Evolutionary conservation across 2,888 invertebrate species (phyloP).

Genomic region (Caenorhabditis sp.): DNA sequence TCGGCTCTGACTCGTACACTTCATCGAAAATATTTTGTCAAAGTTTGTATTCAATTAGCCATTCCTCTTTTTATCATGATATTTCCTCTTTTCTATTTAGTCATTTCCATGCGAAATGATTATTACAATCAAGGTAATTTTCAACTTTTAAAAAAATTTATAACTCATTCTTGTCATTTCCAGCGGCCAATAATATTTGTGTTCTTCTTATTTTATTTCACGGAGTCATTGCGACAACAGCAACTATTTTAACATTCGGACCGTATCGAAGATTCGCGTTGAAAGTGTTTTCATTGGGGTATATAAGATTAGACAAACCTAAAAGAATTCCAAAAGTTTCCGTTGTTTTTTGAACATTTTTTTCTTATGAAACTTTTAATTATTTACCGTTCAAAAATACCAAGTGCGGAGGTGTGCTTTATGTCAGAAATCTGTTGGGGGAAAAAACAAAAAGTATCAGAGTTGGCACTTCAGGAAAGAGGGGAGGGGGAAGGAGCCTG

Average conservation of each 20-base stretch:
- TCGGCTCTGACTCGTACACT: neutral
- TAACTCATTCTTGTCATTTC: neutral
- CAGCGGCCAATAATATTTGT: neutral
- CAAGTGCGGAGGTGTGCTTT: no score
- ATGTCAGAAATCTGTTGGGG: no score
- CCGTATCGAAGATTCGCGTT: neutral
- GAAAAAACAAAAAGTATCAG: no score
- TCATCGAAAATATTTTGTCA: neutral
- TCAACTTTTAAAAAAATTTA: neutral
- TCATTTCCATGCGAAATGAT: neutral
- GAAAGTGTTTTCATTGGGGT: neutral
- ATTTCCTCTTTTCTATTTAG: neutral
- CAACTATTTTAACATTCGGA: neutral
- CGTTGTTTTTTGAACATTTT: no score
- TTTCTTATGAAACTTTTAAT: no score
- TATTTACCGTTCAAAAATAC: no score
- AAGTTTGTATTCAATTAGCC: neutral
- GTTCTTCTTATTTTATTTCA: neutral
- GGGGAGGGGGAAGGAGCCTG: no score
- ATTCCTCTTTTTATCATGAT: neutral
- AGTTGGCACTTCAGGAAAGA: no score
- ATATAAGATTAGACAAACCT: neutral
- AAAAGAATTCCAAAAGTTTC: no score
- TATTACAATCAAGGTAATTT: neutral
- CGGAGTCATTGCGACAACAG: neutral